Conservation (phyloP, 2,888 invertebrate species). For the Dolichopus griseipennis region DNA sequence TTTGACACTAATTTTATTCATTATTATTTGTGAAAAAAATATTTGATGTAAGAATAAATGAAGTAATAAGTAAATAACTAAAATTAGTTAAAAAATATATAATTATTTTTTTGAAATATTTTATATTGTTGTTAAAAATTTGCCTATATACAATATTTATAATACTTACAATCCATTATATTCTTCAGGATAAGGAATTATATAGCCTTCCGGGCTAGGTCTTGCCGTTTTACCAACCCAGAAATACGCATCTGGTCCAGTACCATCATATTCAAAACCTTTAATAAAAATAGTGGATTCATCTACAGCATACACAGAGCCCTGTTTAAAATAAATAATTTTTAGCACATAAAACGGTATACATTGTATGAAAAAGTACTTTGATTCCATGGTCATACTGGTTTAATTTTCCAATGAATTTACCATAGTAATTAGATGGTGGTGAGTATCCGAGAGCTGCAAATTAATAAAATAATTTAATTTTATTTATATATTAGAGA, state of each 20-base stretch:
- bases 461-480: slow-evolving; percentile 2
- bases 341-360: no score
- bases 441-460: slow-evolving; percentile 36
- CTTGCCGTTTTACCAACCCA: slow-evolving; percentile 78
- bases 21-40: no score
- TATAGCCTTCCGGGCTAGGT: slow-evolving; percentile 72
- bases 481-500: no score
- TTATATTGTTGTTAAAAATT: no score
- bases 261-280: slow-evolving; percentile 81
- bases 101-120: no score
- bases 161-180: slow-evolving; percentile 67
- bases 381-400: neutral
- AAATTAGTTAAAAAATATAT: no score
- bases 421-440: slow-evolving; percentile 10
- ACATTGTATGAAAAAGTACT: neutral
- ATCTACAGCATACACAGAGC: slow-evolving; percentile 79
- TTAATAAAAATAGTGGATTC: slow-evolving; percentile 80
- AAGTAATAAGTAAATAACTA: no score
- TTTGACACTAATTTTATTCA: no score
- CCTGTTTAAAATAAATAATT: slow-evolving; percentile 37
- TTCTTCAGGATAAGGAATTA: slow-evolving; percentile 81
- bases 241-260: slow-evolving; percentile 80
- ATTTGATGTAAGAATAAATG: no score
- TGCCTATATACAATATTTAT: no score
- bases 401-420: neutral